Base-by-base conservation (phyloP, 2,888 invertebrate genomes). In the Tipula helvola region DNA sequence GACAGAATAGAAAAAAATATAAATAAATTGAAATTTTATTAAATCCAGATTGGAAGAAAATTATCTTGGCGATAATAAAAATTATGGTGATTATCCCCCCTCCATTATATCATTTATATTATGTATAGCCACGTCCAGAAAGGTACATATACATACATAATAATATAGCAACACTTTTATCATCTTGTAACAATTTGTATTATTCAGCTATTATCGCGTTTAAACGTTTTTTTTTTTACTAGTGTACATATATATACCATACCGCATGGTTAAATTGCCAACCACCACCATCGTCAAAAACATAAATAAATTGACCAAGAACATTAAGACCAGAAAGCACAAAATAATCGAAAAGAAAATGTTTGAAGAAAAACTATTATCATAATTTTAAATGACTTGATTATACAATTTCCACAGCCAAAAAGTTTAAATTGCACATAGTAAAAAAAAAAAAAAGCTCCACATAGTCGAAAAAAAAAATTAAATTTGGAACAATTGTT, bases 331-430 rank as follows among this genome's bases (percentile, higher is more conserved):
- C 71, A 71, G 71, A 39, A 39, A 84, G 41, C 84, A 39, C 84
- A 84, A 84, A 84, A 84, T 39, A 84, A 84, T 84, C 41, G 84
- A 84, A 84, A 71, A 71, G 71, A 71, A 71, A 71, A 71, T 71
- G 71, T 71, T 84, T 84, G 84, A 84, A 84, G 84, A 84, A 84
- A 71, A 84, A 84, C 84, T 84, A 84, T 84, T 84, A 84, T 84
- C 84, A 84, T 84, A 84, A 84, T 84, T 84, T 39, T 84, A 84
- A 84, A 84, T 41, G 84, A 84, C 84, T 84, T 84, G 84, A 84
- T 84, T 84, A 84, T 84, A 84, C 84, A 84, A 84, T 84, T 84
- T 84, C 84, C 84, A 84, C 84, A 84, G 84, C 84, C 84, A 84
- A 84, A 84, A 84, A 36, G 84, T 41, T 84, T 36, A 84, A 84